phyloP scores from a whole-genome alignment of 2,797 vertebrate species.

The Paedocypris micromegethes region DNA sequence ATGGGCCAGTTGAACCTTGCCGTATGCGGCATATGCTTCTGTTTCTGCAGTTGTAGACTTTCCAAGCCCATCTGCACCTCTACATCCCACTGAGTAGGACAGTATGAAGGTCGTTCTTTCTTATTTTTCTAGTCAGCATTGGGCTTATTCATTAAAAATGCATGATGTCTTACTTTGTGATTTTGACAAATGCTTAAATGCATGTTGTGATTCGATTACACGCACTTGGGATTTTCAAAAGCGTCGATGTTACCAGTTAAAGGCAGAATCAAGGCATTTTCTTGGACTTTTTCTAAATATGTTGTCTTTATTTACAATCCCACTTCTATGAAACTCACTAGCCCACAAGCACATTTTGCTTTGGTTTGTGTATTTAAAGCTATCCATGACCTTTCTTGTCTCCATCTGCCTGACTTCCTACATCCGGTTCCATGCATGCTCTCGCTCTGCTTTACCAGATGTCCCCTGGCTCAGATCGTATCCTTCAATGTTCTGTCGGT shows the following conservation, averaged over 20 bases:
- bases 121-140: not conserved
- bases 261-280: no score
- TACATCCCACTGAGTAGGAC: slow-evolving; percentile 22
- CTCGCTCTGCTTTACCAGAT: slow-evolving; percentile 3
- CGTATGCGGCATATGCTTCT: slow-evolving; percentile 30
- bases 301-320: not conserved
- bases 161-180: no score
- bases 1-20: slow-evolving; percentile 31
- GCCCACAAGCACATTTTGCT: not conserved
- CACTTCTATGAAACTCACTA: not conserved
- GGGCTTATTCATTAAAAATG: no score
- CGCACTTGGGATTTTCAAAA: no score
- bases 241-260: no score
- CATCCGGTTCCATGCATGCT: not conserved
- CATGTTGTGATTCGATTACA: not conserved
- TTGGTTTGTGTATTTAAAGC: slow-evolving; percentile 1
- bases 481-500: slow-evolving; percentile 1
- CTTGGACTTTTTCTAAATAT: no score
- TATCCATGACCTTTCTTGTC: not conserved
- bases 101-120: slow-evolving; percentile 10
- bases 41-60: slow-evolving; percentile 9
- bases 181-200: not conserved
- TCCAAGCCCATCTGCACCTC: slow-evolving; percentile 13
- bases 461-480: slow-evolving; percentile 14
- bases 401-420: slow-evolving; percentile 19